These are phyloP conservation scores for Ceratina australensis DNA, from an alignment of 1,140 invertebrate species.

Conservation along the genomic window DNA sequence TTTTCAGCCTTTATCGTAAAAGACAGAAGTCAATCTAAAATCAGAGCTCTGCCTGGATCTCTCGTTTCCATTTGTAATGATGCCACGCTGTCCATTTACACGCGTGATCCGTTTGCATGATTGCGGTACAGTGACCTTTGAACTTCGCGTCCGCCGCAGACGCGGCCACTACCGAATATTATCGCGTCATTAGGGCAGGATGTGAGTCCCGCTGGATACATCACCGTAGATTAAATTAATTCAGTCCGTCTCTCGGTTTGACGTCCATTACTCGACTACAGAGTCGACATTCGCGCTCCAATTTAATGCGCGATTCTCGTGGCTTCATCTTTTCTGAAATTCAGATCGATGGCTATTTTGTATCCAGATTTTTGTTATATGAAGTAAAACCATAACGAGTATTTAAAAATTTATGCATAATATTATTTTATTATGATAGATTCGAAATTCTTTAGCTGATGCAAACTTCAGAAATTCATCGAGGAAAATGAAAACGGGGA, in stretches of 20 bases:
- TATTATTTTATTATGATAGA: too few species aligned
- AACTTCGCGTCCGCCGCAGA: conserved; percentile 53
- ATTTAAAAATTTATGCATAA: too few species aligned
- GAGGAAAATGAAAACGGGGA: not conserved
- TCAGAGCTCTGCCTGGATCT: not conserved
- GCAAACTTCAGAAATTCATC: too few species aligned
- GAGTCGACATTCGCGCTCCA: not conserved
- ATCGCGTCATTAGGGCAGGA: conserved; percentile 49
- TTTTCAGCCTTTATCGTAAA: too few species aligned
- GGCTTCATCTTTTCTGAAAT: too few species aligned
- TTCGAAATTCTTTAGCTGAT: too few species aligned
- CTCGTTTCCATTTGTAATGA: conserved; percentile 13
- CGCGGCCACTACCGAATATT: conserved; percentile 50
- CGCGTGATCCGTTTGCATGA: conserved; percentile 44
- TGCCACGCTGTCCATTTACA: conserved; percentile 22
- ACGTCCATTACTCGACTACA: conserved; percentile 30
- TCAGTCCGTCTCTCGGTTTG: conserved; percentile 22
- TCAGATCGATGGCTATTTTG: too few species aligned
- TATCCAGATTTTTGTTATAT: too few species aligned
- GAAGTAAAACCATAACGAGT: too few species aligned
- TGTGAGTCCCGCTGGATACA: conserved; percentile 36
- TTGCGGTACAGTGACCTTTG: conserved; percentile 58
- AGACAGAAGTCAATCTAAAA: too few species aligned
- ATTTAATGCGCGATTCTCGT: too few species aligned
- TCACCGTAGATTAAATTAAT: conserved; percentile 50